Conservation (phyloP, 2,797 vertebrate genomes). For the Epinephelus malabaricus region DNA sequence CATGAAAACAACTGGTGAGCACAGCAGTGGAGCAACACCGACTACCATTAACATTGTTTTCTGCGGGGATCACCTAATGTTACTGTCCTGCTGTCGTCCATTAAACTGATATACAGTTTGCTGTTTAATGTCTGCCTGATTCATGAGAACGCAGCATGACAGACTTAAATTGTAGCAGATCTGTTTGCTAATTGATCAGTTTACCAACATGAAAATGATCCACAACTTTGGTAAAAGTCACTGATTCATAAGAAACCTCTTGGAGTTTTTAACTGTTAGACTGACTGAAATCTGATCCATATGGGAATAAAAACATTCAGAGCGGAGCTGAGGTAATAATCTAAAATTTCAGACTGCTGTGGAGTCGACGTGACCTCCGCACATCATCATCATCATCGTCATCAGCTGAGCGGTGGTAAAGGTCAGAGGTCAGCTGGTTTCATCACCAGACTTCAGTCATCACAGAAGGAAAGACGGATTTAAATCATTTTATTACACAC, state of each 20-base stretch:
- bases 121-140: no score
- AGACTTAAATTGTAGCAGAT: neutral
- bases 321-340: slow-evolving; percentile 45
- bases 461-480: neutral
- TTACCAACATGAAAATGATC: neutral
- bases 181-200: neutral
- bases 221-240: neutral
- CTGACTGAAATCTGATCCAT: slow-evolving; percentile 25
- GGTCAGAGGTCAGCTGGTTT: slow-evolving; percentile 44
- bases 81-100: no score
- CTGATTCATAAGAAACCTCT: neutral
- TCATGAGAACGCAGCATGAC: no score
- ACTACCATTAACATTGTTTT: no score
- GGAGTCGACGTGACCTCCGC: slow-evolving; percentile 54
- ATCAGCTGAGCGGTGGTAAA: slow-evolving; percentile 17
- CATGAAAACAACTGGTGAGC: no score
- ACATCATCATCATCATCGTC: slow-evolving; percentile 25
- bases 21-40: no score
- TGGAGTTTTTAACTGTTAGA: neutral
- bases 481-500: neutral
- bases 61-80: no score
- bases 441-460: slow-evolving; percentile 4
- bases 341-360: slow-evolving; percentile 56
- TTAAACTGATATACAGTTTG: no score
- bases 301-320: slow-evolving; percentile 25